Conservation (phyloP, 2,113 vertebrate genomes). For the Pachycephala philippinensis region DNA sequence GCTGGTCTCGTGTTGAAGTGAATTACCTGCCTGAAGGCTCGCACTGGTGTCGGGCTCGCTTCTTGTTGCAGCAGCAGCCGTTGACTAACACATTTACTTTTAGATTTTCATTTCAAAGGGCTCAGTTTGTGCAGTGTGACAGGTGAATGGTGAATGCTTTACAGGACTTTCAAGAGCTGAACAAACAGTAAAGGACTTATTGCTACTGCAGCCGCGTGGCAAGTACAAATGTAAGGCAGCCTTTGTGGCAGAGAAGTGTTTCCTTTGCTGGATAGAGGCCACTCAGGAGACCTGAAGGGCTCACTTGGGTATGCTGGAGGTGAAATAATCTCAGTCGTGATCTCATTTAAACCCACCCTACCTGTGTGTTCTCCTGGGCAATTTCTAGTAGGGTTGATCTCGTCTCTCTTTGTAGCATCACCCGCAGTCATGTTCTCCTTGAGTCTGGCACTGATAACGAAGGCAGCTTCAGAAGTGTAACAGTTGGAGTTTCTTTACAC, state of each 20-base stretch:
- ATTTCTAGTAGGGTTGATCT: constrained; percentile 20
- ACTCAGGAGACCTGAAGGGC: not conserved
- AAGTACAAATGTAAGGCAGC: not conserved
- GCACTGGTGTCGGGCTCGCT: not conserved
- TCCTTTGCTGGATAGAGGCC: constrained; percentile 1
- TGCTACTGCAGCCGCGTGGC: not conserved
- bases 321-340: not conserved
- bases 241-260: not conserved
- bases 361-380: not conserved
- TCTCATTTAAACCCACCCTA: constrained; percentile 37
- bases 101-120: constrained; percentile 63
- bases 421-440: not conserved
- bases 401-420: not conserved
- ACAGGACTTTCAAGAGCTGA: constrained; percentile 57
- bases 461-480: constrained; percentile 21
- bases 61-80: constrained; percentile 1
- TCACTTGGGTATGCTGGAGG: not conserved
- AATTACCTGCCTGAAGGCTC: constrained; percentile 71
- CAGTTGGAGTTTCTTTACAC: constrained; percentile 25
- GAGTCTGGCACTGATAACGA: not conserved
- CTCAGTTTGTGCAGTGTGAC: constrained; percentile 48
- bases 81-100: constrained; percentile 28
- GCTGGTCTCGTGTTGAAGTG: constrained; percentile 46
- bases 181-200: constrained; percentile 52
- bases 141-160: constrained; percentile 55